Conservation (phyloP, 2,797 vertebrate genomes). For the Emys orbicularis region DNA sequence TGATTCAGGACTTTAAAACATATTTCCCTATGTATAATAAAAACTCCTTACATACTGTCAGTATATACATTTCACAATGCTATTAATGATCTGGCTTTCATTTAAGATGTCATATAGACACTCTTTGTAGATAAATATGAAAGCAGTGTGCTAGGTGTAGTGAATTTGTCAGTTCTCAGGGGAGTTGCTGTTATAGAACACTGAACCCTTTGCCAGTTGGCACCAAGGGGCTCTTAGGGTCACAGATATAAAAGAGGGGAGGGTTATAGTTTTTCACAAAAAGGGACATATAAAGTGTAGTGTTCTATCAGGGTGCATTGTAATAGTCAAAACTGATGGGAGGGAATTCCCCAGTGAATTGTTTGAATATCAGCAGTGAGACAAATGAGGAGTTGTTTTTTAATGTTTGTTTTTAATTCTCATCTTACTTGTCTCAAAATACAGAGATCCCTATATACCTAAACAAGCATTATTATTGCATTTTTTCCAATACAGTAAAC, state of each 20-base stretch:
- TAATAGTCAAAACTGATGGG: no score
- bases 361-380: neutral
- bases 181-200: no score
- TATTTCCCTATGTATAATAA: neutral
- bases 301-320: neutral
- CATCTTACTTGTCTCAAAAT: neutral
- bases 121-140: neutral
- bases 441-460: no score
- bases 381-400: neutral
- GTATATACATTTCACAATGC: neutral
- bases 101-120: neutral
- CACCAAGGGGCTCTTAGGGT: no score
- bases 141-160: no score
- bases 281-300: neutral
- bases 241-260: neutral
- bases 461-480: neutral
- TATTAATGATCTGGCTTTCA: neutral
- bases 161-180: no score
- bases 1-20: neutral
- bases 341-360: neutral
- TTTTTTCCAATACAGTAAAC: neutral
- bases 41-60: neutral
- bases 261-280: neutral
- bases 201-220: no score
- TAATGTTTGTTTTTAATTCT: neutral